These are phyloP conservation scores for Corbicula japonica DNA, from an alignment of 2,888 invertebrate genomes.

Conservation along the genomic window DNA sequence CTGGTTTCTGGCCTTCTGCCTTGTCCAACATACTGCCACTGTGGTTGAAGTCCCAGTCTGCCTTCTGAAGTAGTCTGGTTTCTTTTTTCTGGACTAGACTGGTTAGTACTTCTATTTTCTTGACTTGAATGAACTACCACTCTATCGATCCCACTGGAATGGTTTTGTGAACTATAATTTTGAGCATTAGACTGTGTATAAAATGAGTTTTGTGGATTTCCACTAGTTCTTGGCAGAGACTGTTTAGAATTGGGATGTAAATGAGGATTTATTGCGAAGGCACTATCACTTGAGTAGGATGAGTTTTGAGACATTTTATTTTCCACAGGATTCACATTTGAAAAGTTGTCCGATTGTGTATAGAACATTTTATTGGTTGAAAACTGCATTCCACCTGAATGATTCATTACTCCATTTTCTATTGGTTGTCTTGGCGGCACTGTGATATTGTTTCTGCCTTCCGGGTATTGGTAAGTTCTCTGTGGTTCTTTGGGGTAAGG, in stretches of 20 bases:
- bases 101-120: neutral
- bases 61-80: conserved; percentile 21
- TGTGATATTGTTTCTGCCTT: neutral
- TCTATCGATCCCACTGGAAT: conserved; percentile 12
- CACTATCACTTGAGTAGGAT: neutral
- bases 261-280: conserved; percentile 8
- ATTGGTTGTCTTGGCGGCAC: neutral
- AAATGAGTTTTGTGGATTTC: conserved; percentile 13
- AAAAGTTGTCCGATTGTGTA: conserved; percentile 18
- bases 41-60: conserved; percentile 39
- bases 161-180: conserved; percentile 31
- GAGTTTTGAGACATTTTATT: neutral
- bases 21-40: conserved; percentile 65
- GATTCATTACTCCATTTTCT: conserved; percentile 41
- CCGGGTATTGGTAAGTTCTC: neutral
- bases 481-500: conserved; percentile 1
- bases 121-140: too few species aligned
- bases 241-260: neutral
- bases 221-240: neutral
- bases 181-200: conserved; percentile 25
- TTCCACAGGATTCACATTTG: neutral
- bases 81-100: neutral
- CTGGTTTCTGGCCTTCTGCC: conserved; percentile 15
- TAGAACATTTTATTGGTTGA: conserved; percentile 41
- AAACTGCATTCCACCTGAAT: conserved; percentile 25